Evolutionary conservation across 2,797 vertebrate species (phyloP).

Genomic region (Cossypha heuglini): DNA sequence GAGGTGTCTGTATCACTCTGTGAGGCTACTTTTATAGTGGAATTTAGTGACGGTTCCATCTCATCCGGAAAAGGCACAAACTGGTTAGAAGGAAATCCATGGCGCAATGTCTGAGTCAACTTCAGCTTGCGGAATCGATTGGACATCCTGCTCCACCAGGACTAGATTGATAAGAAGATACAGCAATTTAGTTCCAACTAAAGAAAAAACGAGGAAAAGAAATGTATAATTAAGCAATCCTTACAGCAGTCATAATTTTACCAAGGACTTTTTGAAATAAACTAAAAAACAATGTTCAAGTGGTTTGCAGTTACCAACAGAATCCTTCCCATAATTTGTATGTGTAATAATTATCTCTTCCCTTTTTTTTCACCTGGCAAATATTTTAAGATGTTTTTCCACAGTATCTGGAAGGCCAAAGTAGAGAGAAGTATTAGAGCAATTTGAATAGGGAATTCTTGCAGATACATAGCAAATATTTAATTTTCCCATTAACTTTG

Average conservation of each 20-base stretch:
- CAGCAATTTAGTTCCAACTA: slow-evolving; percentile 4
- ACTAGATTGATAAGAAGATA: slow-evolving; percentile 75
- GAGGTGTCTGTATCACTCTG: slow-evolving; percentile 61
- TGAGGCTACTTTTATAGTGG: slow-evolving; percentile 84
- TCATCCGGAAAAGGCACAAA: slow-evolving; percentile 88
- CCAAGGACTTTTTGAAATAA: neutral
- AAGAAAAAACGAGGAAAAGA: neutral
- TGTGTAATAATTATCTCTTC: neutral
- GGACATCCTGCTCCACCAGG: slow-evolving; percentile 99
- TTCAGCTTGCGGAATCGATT: slow-evolving; percentile 96
- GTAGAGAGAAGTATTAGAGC: neutral
- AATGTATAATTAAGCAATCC: neutral
- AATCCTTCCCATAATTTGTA: neutral
- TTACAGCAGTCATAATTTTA: neutral
- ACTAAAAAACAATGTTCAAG: neutral
- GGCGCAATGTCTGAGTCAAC: slow-evolving; percentile 91
- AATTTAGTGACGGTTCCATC: slow-evolving; percentile 79
- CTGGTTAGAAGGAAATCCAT: slow-evolving; percentile 87
- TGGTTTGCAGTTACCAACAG: neutral
- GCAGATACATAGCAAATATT: neutral
- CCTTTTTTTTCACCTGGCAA: neutral
- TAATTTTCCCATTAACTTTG: neutral
- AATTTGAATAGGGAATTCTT: neutral
- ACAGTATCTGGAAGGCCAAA: neutral
- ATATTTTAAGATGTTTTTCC: neutral